Base-by-base conservation (phyloP, 2,888 invertebrate genomes). In the Pandemis cinnamomeana region DNA sequence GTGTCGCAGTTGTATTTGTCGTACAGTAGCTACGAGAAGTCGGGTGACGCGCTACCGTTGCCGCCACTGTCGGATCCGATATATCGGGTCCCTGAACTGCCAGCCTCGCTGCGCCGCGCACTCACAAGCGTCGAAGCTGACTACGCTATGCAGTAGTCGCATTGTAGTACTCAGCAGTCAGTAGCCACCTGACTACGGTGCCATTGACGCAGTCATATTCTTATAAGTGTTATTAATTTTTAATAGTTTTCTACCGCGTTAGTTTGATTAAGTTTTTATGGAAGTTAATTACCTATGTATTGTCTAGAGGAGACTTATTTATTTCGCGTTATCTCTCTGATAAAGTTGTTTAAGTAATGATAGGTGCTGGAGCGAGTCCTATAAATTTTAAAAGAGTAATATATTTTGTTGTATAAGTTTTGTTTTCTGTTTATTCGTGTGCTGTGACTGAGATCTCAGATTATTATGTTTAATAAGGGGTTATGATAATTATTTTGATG, bases 371-470 rank as follows among this genome's bases (percentile, higher is more conserved):
- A 48, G 10, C 62, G 51, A 62, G 62, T 69, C 46, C 20, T 66
- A 36, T 66, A 20, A 51, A 48, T 51, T 60, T 58, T 60, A 51
- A 13, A 51, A 68, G 62, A 68, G 63, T 64, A 69, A 64, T 64
- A 69, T 72, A 72, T 72, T 41, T 67, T 69, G 27, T 41, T 27
- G 4, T 48, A 15, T 58, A 48, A 48, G 48, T 27, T 27, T 44
- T 62, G 15, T 42, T 72, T 72, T 58, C 60, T 64, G 48, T 69
- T 58, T 68, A 78, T 84, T 85, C 84, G 82, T 81, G 90, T 83
- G 92, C 92, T 92, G 91, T 92, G 92, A 92, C 89, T 83, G 85
- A 84, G 92, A 92, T 92, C 92, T 92, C 92, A 89, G 83, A 75
- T 79, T 76, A 79, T 77, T 66, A 75, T 48, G 48, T 68, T 42